Evolutionary conservation across 2,113 vertebrate species (phyloP), one percentile per base, ranked within the genome.

Genomic region (Callocephalon fimbriatum): DNA sequence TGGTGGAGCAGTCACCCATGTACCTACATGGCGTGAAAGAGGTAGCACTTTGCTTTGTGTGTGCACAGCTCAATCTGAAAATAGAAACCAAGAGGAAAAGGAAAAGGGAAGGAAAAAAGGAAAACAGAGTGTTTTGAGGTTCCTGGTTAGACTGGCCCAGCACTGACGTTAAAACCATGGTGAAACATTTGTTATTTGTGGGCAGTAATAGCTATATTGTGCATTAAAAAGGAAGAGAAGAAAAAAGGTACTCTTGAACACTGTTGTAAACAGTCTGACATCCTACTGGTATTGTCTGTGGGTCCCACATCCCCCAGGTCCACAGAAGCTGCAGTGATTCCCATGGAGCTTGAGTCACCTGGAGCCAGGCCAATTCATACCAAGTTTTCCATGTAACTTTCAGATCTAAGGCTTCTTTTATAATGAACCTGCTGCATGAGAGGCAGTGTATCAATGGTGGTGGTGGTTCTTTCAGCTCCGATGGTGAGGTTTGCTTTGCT

Each of bases 371-470:
- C 66, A 76, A 15, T 76, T 61, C 6, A 56, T 51, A 27, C 12
- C 0, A 2, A 11, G 10, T 16, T 83, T 83, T 80, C 73, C 40
- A 19, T 12, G 23, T 59, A 90, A 65, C 78, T 79, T 83, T 27
- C n/a, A 88, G 32, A 47, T 48, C 56, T 79, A 45, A 94, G 12
- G 16, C 44, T 87, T 82, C 9, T n/a, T 75, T 88, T 73, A 1
- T 68, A 56, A 68, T 27, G 7, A 79, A 50, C 12, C 11, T 1
- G 5, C 48, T 4, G 6, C 2, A 4, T 35, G n/a, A 82, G 85
- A 79, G 53, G 23, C 53, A 65, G 16, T 0, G 0, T 31, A 7
- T 65, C 40, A 29, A 1, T 50, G 48, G 23, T 10, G 4, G 12
- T 53, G 21, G 18, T 35, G 54, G 61, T 56, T 87, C 56, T 87